These are phyloP conservation scores for Selene dorsalis DNA, from an alignment of 2,797 vertebrate genomes.

Conservation along the genomic window DNA sequence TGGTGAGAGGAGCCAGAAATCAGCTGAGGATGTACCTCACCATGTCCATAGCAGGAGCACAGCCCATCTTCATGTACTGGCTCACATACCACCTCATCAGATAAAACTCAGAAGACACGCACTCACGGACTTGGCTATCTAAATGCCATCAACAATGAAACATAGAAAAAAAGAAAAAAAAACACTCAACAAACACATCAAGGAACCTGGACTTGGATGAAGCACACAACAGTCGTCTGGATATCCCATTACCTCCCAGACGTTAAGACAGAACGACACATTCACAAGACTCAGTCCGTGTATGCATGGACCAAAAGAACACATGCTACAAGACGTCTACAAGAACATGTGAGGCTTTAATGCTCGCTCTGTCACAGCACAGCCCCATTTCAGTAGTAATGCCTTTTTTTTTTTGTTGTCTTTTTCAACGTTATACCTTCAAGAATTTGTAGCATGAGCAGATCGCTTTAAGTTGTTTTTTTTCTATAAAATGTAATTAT, in stretches of 20 bases:
- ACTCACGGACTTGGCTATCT: conserved; percentile 34
- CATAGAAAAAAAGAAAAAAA: not conserved
- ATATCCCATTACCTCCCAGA: conserved; percentile 3
- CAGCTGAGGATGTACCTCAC: conserved; percentile 96
- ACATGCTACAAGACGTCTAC: conserved; percentile 29
- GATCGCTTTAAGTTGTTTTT: conserved; percentile 62
- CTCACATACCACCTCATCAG: conserved; percentile 92
- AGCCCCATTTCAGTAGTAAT: conserved; percentile 50
- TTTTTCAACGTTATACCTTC: conserved; percentile 49
- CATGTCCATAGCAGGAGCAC: conserved; percentile 91
- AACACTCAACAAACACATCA: conserved; percentile 15
- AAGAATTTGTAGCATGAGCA: conserved; percentile 62
- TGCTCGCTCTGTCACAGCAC: conserved; percentile 60
- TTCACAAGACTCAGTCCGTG: conserved; percentile 34
- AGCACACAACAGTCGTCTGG: conserved; percentile 32
- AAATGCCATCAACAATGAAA: conserved; percentile 22
- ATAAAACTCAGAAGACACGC: conserved; percentile 69
- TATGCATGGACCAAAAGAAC: conserved; percentile 35
- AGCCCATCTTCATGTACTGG: conserved; percentile 96
- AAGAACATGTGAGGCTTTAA: conserved; percentile 41
- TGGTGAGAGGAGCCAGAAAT: conserved; percentile 89
- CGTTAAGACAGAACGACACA: conserved; percentile 23
- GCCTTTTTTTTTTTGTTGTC: conserved; percentile 64
- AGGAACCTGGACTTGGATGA: conserved; percentile 42
- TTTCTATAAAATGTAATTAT: conserved; percentile 75